Base-by-base conservation (phyloP, 2,797 vertebrate genomes). In the Chanos chanos region DNA sequence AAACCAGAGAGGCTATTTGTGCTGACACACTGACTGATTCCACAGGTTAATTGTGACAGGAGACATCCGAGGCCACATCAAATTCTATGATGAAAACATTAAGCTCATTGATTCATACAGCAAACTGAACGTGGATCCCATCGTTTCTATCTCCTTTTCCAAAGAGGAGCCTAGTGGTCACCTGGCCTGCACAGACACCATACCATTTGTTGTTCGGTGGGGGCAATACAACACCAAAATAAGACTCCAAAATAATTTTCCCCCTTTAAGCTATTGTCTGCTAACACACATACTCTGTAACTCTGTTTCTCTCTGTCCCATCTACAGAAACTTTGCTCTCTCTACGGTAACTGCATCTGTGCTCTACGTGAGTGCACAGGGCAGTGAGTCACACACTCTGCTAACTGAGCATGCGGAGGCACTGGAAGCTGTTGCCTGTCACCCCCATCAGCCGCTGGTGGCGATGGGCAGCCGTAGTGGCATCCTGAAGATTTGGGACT, bases 401-500 rank as follows among this genome's bases (percentile, higher is more conserved):
- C 49, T 93, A 4, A 61, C 82, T 10, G 92, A 94, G 58, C 83
- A 92, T 0, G 81, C 71, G 49, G 66, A 86, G 33, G 83, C 90
- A 1, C 41, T 95, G 4, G 81, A 79, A 1, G 89, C 93, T 36
- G 66, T 98, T n/a, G 65, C 90, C 64, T 96, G 94, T 67, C 94
- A 98, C 77, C 97, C 97, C 0, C 77, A 74, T 25, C 74, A 81
- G 15, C 76, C 91, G 0, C 9, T 78, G 0, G 18, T 97, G 1
- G 91, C 89, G 9, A 81, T 89, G 7, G 94, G 94, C 1, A 94
- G 89, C 30, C 61, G 70, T 39, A 83, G 81, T 0, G 94, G 95
- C 50, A 64, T 89, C 64, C 85, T 99, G 71, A 93, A 89, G 76
- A 70, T 95, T 54, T 96, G 94, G 92, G 76, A 96, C 70, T 94